Evolutionary conservation across 1,140 invertebrate genomes (phyloP).

Genomic region (Akabosia matsudoensis): DNA sequence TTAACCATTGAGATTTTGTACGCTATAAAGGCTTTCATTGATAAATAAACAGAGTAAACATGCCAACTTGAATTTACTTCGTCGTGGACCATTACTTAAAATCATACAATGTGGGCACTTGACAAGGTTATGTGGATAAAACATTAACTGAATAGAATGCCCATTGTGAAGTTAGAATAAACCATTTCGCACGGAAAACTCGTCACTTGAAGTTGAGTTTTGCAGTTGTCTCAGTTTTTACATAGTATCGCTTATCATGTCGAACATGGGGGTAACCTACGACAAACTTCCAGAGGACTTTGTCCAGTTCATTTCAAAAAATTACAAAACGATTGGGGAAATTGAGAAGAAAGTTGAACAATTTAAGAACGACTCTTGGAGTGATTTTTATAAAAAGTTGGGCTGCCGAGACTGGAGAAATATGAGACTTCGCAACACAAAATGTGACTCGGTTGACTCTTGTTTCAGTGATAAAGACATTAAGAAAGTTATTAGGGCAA

Average conservation of each 20-base stretch:
- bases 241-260: too few species aligned
- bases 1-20: too few species aligned
- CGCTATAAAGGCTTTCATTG: neutral
- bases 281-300: constrained; percentile 38
- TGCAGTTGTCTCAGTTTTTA: too few species aligned
- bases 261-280: too few species aligned
- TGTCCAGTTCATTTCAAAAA: constrained; percentile 35
- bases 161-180: too few species aligned
- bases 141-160: too few species aligned
- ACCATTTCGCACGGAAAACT: too few species aligned
- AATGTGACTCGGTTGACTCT: constrained; percentile 34
- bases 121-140: too few species aligned
- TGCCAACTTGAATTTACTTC: too few species aligned
- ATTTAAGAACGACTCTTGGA: constrained; percentile 30
- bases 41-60: neutral
- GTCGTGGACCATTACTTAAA: neutral
- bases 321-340: constrained; percentile 37
- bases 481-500: constrained; percentile 34
- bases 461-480: constrained; percentile 41
- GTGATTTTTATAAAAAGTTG: constrained; percentile 8
- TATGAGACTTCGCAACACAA: neutral
- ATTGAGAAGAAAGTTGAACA: constrained; percentile 36
- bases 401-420: neutral
- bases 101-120: too few species aligned
- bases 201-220: too few species aligned